Conservation (phyloP, 2,888 invertebrate genomes). For the Athetis lepigone region DNA sequence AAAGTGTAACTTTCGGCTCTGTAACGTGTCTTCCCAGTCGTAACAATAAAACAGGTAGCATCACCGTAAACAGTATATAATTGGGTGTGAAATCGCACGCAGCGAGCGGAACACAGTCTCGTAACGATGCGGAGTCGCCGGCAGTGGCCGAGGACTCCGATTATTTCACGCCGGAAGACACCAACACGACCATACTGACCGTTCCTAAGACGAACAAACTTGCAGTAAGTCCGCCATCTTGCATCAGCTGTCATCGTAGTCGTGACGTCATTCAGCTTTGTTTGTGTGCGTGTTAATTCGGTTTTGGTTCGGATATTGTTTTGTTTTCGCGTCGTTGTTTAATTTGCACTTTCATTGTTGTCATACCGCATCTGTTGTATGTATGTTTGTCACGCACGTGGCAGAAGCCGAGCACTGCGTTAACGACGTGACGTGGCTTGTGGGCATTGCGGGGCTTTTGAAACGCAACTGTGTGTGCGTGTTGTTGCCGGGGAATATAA, state of each 20-base stretch:
- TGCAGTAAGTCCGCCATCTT: conserved; percentile 78
- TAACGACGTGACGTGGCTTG: conserved; percentile 47
- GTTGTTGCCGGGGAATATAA: conserved; percentile 15
- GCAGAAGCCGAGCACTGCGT: conserved; percentile 54
- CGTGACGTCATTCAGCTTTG: conserved; percentile 64
- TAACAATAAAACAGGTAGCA: too few species aligned
- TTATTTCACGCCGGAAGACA: conserved; percentile 95
- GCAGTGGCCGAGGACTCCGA: conserved; percentile 93
- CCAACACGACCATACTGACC: conserved; percentile 92
- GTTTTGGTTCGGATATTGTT: conserved; percentile 68
- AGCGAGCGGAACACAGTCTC: conserved; percentile 70
- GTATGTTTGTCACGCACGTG: conserved; percentile 55
- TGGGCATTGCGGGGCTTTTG: conserved; percentile 55
- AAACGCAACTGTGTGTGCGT: conserved; percentile 36
- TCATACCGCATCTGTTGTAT: conserved; percentile 64
- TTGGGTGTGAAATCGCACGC: conserved; percentile 64
- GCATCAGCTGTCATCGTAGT: conserved; percentile 64
- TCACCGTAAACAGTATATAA: conserved; percentile 55
- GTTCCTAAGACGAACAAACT: conserved; percentile 86
- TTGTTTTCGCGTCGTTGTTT: conserved; percentile 73
- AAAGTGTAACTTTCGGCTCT: too few species aligned
- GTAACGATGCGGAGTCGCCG: conserved; percentile 83
- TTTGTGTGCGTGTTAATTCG: conserved; percentile 65
- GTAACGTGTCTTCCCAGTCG: too few species aligned
- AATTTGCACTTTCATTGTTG: conserved; percentile 77